These are phyloP conservation scores for Mirounga angustirostris DNA, from an alignment of 2,113 vertebrate genomes.

Conservation along the genomic window DNA sequence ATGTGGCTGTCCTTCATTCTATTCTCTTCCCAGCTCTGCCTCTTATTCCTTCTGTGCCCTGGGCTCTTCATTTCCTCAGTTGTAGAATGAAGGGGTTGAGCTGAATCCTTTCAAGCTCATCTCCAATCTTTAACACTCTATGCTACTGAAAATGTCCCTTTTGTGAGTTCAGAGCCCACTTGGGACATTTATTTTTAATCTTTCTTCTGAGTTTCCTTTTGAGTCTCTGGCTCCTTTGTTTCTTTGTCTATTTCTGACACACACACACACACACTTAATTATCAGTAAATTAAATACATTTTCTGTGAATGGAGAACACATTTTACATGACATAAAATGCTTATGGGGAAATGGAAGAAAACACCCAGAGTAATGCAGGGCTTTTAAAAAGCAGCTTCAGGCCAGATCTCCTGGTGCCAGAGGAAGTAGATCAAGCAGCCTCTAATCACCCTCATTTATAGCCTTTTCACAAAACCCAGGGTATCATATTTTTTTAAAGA, in stretches of 20 bases:
- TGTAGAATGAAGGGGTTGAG: neutral
- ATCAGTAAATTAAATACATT: constrained; percentile 9
- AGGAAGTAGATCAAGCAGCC: constrained; percentile 10
- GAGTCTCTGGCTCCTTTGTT: neutral
- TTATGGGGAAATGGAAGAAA: neutral
- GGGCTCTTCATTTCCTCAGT: neutral
- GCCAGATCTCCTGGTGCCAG: neutral
- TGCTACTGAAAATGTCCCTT: neutral
- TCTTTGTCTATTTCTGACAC: neutral
- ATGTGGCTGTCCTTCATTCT: neutral
- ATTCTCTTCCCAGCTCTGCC: neutral
- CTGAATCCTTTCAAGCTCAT: neutral
- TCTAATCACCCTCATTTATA: constrained; percentile 36
- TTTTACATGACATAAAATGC: neutral
- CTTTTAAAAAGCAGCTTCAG: constrained; percentile 30
- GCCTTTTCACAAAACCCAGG: constrained; percentile 55
- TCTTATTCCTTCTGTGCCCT: neutral
- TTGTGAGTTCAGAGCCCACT: neutral
- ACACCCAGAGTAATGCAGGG: neutral
- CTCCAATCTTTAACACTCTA: neutral
- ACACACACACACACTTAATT: neutral
- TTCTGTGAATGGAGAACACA: constrained; percentile 33
- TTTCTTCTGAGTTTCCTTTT: constrained; percentile 2
- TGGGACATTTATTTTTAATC: neutral
- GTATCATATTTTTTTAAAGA: constrained; percentile 40